Evolutionary conservation across 2,888 invertebrate genomes (phyloP).

Genomic region (Phlogophora meticulosa): DNA sequence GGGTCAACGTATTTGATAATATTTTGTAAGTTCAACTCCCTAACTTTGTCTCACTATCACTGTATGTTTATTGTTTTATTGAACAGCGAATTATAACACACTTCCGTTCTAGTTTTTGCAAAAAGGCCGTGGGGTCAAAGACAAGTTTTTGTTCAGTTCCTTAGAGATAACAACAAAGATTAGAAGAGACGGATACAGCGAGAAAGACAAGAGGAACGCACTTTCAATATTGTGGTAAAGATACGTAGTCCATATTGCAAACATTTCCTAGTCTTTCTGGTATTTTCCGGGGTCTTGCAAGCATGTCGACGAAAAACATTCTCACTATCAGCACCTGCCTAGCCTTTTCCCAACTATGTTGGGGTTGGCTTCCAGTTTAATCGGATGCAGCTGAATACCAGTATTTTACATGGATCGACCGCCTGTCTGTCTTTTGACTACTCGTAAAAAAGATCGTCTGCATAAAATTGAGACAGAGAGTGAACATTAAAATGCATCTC

Average conservation of each 20-base stretch:
- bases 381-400: too few species aligned
- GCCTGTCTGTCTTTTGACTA: too few species aligned
- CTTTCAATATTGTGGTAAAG: neutral
- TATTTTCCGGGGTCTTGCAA: neutral
- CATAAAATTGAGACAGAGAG: neutral
- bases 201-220: neutral
- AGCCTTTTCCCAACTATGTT: too few species aligned
- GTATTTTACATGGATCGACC: too few species aligned
- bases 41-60: constrained; percentile 24
- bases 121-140: neutral
- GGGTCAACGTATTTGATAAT: constrained; percentile 51
- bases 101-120: constrained; percentile 13
- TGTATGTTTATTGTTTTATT: constrained; percentile 35
- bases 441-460: too few species aligned
- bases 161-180: neutral
- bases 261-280: neutral
- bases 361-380: neutral
- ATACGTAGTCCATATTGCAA: neutral
- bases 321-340: too few species aligned
- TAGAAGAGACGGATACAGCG: neutral
- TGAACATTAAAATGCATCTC: neutral
- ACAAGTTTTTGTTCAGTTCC: neutral
- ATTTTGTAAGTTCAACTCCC: constrained; percentile 25
- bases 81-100: constrained; percentile 15
- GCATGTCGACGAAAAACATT: neutral